Evolutionary conservation across 2,888 invertebrate genomes (phyloP), one percentile per base, ranked within the genome.

Genomic region (Autographa gamma): DNA sequence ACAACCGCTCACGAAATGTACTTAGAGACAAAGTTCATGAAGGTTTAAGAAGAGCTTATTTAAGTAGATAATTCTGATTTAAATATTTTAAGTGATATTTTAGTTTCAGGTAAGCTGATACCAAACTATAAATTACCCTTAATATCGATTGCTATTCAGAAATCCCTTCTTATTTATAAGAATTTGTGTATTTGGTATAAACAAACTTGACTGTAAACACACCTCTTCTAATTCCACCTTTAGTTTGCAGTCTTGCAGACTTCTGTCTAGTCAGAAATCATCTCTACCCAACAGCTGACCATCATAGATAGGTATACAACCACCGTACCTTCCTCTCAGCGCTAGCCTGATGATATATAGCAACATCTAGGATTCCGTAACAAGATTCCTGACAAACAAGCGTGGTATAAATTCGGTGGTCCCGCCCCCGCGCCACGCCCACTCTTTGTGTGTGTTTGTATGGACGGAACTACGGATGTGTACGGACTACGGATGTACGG

Each of bases 391-490:
- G 19, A 13, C 48, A 48, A 56, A 56, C 54, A 19, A 54, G 54
- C 54, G 18, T 19, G 54, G 13, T 38, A n/a, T 48, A 48, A 48
- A 48, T 56, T 54, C 5, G 54, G 19, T 25, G 13, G 19, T 2
- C 54, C 19, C 54, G 54, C 54, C 54, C 54, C 54, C 54, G 19
- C 54, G 54, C 54, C 54, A 56, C 54, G 54, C 54, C 54, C 54
- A 56, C 54, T 25, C 4, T 18, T n/a, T 25, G 54, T 19, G 54
- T 18, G 16, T 43, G 48, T 48, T 19, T 56, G 54, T 13, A 25
- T 56, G 25, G 7, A 9, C 54, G 13, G 54, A 56, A 11, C 19
- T 56, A 11, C 54, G 19, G 54, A 25, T 56, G 25, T 56, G 13
- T 25, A 25, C 54, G 19, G 54, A 25, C 19, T 2, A 18, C 52